phyloP scores from a whole-genome alignment of 2,113 vertebrate species.

The Sprattus sprattus region DNA sequence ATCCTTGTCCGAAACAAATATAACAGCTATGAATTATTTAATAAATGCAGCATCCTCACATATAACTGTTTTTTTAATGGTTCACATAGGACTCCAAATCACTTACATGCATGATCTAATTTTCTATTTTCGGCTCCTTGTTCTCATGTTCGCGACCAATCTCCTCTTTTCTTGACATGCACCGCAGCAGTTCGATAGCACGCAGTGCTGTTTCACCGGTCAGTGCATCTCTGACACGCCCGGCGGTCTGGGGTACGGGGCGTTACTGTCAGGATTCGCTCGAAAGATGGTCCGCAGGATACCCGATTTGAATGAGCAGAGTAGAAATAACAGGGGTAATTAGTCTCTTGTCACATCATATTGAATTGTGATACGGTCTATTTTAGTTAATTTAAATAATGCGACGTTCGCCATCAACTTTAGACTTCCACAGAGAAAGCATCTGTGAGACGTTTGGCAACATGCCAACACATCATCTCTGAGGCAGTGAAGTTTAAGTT shows the following conservation, averaged over 20 bases:
- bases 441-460: neutral
- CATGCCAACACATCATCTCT: constrained; percentile 9
- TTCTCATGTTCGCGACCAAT: neutral
- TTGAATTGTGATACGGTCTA: neutral
- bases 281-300: constrained; percentile 36
- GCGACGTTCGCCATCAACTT: neutral
- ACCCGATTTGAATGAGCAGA: constrained; percentile 22
- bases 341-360: neutral
- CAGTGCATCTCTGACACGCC: constrained; percentile 58
- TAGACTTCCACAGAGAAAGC: neutral
- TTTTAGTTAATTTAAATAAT: neutral
- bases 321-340: constrained; percentile 19
- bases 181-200: constrained; percentile 55
- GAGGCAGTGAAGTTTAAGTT: neutral
- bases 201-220: constrained; percentile 46
- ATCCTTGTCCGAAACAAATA: constrained; percentile 37
- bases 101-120: neutral
- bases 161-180: constrained; percentile 22
- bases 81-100: neutral
- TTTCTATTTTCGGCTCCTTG: neutral
- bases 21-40: constrained; percentile 38
- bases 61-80: neutral
- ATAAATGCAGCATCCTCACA: constrained; percentile 25
- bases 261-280: constrained; percentile 61
- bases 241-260: constrained; percentile 63